phyloP scores from a whole-genome alignment of 2,113 vertebrate genomes.

The Heterocephalus glaber region DNA sequence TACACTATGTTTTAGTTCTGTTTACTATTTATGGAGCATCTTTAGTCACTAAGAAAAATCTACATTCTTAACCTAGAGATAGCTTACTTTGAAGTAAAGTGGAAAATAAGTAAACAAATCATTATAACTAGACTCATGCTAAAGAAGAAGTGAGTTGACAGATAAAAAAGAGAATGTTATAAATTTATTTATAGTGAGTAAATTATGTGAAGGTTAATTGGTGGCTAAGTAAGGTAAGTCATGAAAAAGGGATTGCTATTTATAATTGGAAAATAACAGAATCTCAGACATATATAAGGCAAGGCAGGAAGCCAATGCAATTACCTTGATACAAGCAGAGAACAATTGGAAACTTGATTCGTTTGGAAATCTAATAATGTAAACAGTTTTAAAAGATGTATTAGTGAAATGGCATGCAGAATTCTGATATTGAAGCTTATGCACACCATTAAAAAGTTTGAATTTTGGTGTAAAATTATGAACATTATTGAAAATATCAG shows the following conservation, averaged over 20 bases:
- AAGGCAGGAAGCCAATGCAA: background rate
- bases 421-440: background rate
- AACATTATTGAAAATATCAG: background rate
- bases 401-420: background rate
- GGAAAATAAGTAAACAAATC: background rate
- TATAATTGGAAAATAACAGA: background rate
- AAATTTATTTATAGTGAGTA: background rate
- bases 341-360: background rate
- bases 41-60: background rate
- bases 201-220: background rate
- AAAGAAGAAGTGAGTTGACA: background rate
- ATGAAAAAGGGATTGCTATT: background rate
- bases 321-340: background rate
- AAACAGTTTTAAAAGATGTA: background rate
- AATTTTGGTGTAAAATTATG: background rate
- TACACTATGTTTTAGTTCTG: background rate
- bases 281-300: background rate
- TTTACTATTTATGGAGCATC: background rate
- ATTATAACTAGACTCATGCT: background rate
- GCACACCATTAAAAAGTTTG: background rate
- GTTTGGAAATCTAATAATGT: background rate
- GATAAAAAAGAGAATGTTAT: background rate
- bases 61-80: background rate
- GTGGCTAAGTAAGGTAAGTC: background rate
- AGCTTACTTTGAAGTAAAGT: background rate